Evolutionary conservation across 2,113 vertebrate genomes (phyloP).

Genomic region (Nibea albiflora): DNA sequence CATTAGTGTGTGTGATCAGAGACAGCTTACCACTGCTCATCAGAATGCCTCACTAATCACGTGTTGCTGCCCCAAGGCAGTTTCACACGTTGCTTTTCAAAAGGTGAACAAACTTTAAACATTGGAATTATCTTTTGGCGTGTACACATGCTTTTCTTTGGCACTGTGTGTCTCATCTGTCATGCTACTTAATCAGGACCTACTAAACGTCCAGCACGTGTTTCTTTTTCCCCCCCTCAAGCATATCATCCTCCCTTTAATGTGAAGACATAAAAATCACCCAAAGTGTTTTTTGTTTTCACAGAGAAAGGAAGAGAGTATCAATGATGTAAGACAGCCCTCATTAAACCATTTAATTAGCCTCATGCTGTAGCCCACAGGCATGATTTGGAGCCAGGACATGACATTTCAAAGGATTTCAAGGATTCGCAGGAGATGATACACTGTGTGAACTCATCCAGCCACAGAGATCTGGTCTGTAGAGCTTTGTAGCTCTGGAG

Average conservation of each 20-base stretch:
- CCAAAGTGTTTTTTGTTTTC: slow-evolving; percentile 21
- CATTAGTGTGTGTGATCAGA: not conserved
- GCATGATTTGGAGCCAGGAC: slow-evolving; percentile 30
- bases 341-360: slow-evolving; percentile 39
- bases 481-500: not conserved
- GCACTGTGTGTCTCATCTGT: not conserved
- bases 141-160: not conserved
- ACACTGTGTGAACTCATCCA: not conserved
- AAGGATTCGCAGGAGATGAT: not conserved
- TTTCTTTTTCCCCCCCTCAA: not conserved
- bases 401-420: slow-evolving; percentile 18
- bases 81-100: not conserved
- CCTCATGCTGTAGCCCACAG: slow-evolving; percentile 39
- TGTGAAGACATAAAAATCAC: slow-evolving; percentile 19
- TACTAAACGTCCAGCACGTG: not conserved
- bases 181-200: not conserved
- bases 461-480: not conserved
- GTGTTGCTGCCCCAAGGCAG: not conserved
- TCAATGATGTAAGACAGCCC: slow-evolving; percentile 34
- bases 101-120: not conserved
- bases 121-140: not conserved
- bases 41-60: slow-evolving; percentile 25
- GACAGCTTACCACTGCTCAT: slow-evolving; percentile 1
- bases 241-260: slow-evolving; percentile 18
- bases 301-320: slow-evolving; percentile 11